These are phyloP conservation scores for Dolichomitus sp. DNA, from an alignment of 2,888 invertebrate species.

Conservation along the genomic window DNA sequence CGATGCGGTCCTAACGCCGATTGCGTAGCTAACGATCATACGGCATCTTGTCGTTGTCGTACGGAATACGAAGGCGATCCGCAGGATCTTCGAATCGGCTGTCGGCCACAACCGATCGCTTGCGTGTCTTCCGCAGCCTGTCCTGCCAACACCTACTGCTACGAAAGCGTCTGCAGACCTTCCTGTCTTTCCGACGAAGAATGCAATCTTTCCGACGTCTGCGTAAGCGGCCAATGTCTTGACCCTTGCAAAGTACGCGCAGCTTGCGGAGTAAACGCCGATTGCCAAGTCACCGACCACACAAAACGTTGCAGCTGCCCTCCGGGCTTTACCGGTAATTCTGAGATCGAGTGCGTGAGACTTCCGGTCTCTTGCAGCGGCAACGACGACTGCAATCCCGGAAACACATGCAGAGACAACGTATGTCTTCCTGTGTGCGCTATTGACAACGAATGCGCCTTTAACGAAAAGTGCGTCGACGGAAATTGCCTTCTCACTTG, in stretches of 20 bases:
- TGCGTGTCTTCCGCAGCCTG: conserved; percentile 92
- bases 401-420: conserved; percentile 92
- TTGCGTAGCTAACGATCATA: conserved; percentile 92
- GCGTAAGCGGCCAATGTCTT: conserved; percentile 93
- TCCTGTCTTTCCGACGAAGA: conserved; percentile 93
- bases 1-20: conserved; percentile 95
- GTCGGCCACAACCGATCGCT: conserved; percentile 91
- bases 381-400: conserved; percentile 91
- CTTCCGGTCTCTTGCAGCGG: conserved; percentile 93
- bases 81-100: conserved; percentile 90
- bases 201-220: conserved; percentile 93
- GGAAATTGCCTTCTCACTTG: conserved; percentile 95
- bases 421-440: conserved; percentile 93
- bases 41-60: conserved; percentile 93
- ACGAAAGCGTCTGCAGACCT: conserved; percentile 93
- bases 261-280: conserved; percentile 94
- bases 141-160: conserved; percentile 93
- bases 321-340: conserved; percentile 94
- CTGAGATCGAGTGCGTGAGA: conserved; percentile 94
- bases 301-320: conserved; percentile 94
- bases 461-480: conserved; percentile 95
- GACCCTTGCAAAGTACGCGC: conserved; percentile 92
- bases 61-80: conserved; percentile 93
- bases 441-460: conserved; percentile 93
- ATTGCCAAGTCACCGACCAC: conserved; percentile 91